Percentiles rank a stretch among this genome's conserved stretches.
Conservation (phyloP, 1,140 invertebrate species). For the Hylaeus volcanicus region DNA sequence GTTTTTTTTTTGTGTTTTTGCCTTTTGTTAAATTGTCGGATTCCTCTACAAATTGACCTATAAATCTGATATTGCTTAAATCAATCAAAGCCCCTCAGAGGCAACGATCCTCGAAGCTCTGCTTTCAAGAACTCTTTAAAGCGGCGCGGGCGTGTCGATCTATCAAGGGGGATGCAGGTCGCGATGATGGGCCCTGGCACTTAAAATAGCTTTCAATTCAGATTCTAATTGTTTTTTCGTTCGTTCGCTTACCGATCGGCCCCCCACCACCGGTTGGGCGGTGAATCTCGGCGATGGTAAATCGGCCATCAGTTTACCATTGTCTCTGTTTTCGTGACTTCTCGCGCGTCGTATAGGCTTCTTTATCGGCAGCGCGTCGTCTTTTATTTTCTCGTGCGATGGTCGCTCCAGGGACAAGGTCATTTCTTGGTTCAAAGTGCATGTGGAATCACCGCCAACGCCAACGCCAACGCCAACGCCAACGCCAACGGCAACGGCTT, state of each 20-base stretch:
- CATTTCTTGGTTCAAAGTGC: conserved; percentile 67
- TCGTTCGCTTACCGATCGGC: conserved; percentile 74
- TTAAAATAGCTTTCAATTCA: conserved; percentile 78
- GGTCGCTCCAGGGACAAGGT: conserved; percentile 60
- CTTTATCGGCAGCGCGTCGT: conserved; percentile 64
- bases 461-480: not conserved
- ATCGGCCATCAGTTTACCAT: conserved; percentile 66
- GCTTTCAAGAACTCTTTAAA: conserved; percentile 62
- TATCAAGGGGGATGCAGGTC: conserved; percentile 80
- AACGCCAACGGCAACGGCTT: conserved; percentile 53
- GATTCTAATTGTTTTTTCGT: conserved; percentile 79
- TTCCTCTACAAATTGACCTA: conserved; percentile 80
- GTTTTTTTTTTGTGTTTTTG: conserved; percentile 40
- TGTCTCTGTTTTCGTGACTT: conserved; percentile 77
- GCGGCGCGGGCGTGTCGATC: conserved; percentile 13
- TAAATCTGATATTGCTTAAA: conserved; percentile 81
- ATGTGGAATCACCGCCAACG: conserved; percentile 64
- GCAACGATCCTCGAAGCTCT: conserved; percentile 72
- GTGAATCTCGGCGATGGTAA: conserved; percentile 72
- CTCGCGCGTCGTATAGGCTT: conserved; percentile 76
- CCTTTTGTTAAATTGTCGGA: conserved; percentile 62
- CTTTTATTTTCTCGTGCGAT: conserved; percentile 63
- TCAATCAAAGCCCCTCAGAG: conserved; percentile 80
- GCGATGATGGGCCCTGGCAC: conserved; percentile 78
- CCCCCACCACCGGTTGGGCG: conserved; percentile 75